These are phyloP conservation scores for Etheostoma perlongum DNA, from an alignment of 2,797 vertebrate species.

Conservation along the genomic window DNA sequence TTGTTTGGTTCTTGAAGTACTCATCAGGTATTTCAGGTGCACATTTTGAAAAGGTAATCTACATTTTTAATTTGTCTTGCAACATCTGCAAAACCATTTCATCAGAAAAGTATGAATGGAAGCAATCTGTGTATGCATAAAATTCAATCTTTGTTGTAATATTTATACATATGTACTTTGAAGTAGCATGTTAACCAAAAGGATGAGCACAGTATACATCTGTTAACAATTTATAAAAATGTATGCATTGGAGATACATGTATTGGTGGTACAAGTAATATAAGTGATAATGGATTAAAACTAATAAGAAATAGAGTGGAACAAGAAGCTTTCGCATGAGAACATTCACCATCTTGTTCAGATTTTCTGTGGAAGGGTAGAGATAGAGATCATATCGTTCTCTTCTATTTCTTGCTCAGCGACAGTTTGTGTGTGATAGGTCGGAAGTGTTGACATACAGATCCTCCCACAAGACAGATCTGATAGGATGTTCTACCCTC, in stretches of 20 bases:
- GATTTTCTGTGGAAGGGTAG: background rate
- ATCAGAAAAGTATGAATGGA: background rate
- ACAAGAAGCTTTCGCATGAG: background rate
- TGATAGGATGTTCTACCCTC: background rate
- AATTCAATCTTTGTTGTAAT: too few relatives aligned
- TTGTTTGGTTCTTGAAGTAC: too few relatives aligned
- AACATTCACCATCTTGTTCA: background rate
- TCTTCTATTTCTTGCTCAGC: background rate
- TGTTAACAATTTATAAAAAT: background rate
- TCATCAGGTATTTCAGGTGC: background rate
- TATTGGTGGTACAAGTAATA: background rate
- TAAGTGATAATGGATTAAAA: background rate
- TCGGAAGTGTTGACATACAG: background rate
- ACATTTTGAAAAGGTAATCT: background rate
- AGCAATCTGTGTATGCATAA: background rate
- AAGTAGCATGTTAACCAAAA: background rate
- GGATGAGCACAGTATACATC: too few relatives aligned
- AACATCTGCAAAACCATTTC: background rate
- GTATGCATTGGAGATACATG: background rate
- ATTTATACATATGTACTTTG: background rate
- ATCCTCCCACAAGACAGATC: background rate
- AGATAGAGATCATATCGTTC: too few relatives aligned
- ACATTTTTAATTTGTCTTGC: background rate
- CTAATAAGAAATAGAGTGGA: background rate
- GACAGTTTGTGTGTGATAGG: background rate